Base-by-base conservation (phyloP, 2,113 vertebrate species). In the Megaceryle maxima region DNA sequence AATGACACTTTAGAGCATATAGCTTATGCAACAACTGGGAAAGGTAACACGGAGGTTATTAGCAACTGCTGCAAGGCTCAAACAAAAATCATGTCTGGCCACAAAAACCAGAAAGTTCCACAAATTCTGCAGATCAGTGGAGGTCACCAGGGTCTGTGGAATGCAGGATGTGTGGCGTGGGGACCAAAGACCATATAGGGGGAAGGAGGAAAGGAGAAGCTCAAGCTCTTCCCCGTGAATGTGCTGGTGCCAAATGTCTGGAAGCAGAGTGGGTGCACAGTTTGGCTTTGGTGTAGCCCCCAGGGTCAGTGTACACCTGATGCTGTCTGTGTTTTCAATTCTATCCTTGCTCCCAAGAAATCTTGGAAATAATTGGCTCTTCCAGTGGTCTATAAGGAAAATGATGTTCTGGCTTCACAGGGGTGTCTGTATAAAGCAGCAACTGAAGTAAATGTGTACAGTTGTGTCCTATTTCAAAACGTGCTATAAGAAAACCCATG, bases 211-310 rank as follows among this genome's bases (percentile, higher is more conserved):
- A 84, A 76, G 67, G 26, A 66, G 44, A 74, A 79, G 50, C 39
- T 60, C 39, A 43, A 39, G 19, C 43, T 72, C 24, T 85, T 80
- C 72, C 33, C 17, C 50, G 10, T 0, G 4, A 29, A 33, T 50
- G 9, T 82, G 39, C n/a, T 9, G 6, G 41, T 1, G 2, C 15
- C 19, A n/a, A 90, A 75, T 3, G 5, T 41, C 53, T 83, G 80
- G n/a, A 33, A 83, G 37, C 55, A 75, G 41, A 39, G 6, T 1
- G 1, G 16, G 16, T 29, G 11, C 22, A 3, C 0, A 0, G 24
- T 75, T 69, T 51, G 35, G 19, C 37, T 91, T 50, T 22, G 50
- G 31, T 4, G 5, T 53, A 64, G 20, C 13, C 11, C 22, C 19
- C 28, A 43, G 53, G 29, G 31, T 70, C 37, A 59, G 31, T 18